Evolutionary conservation across 2,113 vertebrate genomes (phyloP).

Genomic region (Oophaga pumilio): DNA sequence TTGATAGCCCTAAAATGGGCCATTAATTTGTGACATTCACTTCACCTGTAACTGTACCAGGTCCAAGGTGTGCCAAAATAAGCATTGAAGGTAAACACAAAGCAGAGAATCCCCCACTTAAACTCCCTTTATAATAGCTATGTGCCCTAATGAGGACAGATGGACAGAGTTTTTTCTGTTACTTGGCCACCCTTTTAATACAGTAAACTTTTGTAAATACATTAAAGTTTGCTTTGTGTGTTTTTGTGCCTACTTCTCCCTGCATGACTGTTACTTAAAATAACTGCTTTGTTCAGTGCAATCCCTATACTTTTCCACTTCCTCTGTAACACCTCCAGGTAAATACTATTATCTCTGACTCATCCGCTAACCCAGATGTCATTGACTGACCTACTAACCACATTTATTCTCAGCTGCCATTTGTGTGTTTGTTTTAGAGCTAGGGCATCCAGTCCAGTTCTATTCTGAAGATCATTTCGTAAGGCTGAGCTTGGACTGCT

Average conservation of each 20-base stretch:
- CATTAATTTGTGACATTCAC: too few species aligned
- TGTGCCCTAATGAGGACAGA: neutral
- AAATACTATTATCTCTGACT: slow-evolving; percentile 46
- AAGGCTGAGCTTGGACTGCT: neutral
- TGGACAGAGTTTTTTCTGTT: neutral
- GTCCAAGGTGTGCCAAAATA: too few species aligned
- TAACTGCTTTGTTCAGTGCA: neutral
- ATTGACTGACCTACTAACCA: slow-evolving; percentile 14
- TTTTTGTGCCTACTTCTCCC: neutral
- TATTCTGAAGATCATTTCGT: neutral
- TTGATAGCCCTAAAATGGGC: too few species aligned
- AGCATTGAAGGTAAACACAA: too few species aligned
- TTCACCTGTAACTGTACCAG: too few species aligned
- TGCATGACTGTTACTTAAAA: neutral
- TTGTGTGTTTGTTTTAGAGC: neutral
- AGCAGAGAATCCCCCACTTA: too few species aligned
- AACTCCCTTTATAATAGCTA: neutral
- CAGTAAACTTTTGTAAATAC: neutral
- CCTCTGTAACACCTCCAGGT: slow-evolving; percentile 35
- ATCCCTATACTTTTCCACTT: slow-evolving; percentile 10
- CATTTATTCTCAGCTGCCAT: neutral
- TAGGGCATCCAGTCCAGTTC: neutral
- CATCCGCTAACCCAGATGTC: slow-evolving; percentile 9
- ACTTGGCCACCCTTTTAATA: too few species aligned
- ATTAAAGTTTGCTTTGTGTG: neutral